Evolutionary conservation across 2,113 vertebrate genomes (phyloP), one percentile per base, ranked within the genome.

Genomic region (Carassius gibelio): DNA sequence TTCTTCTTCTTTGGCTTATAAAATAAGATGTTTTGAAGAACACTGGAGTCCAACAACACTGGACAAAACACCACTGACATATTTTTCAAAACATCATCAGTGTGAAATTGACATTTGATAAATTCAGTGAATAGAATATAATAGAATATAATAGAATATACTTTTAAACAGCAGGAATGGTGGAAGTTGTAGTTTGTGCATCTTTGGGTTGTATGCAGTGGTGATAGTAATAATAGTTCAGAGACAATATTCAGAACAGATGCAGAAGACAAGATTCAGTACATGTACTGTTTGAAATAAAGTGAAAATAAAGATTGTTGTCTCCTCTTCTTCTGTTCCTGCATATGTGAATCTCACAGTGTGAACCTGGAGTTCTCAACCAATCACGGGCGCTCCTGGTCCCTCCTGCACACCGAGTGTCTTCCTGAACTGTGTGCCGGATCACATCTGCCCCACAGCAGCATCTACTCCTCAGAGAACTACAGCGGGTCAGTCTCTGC

Each of bases 361-460:
- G 93, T 99, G 87, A 96, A 92, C 88, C 91, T 99, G 90, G 98
- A 99, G 90, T 99, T 99, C 91, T 99, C 98, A 74, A 97, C 96
- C 78, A 99, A 97, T 90, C 97, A 97, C 0, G 98, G 98, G 1
- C 97, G 97, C 6, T 96, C 96, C 26, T 99, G 98, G 98, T 96
- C 96, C 4, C 94, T 99, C 52, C 94, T 99, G 0, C 97, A 99
- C 92, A 97, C 95, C 0, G 97, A 99, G 89, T 99, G 98, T 90
- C 93, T 99, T 64, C 98, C 98, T 23, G 97, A 99, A 88, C 93
- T 97, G 6, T 99, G 98, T 90, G 94, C 95, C 0, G 98, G 98
- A 19, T 94, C 96, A 1, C 98, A 99, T 88, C 95, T 98, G 3
- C 97, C 98, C n/a, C 97, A 99, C 90, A 98, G 97, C 94, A 98